Evolutionary conservation across 2,888 invertebrate species (phyloP).

Genomic region (Notodromas monacha): DNA sequence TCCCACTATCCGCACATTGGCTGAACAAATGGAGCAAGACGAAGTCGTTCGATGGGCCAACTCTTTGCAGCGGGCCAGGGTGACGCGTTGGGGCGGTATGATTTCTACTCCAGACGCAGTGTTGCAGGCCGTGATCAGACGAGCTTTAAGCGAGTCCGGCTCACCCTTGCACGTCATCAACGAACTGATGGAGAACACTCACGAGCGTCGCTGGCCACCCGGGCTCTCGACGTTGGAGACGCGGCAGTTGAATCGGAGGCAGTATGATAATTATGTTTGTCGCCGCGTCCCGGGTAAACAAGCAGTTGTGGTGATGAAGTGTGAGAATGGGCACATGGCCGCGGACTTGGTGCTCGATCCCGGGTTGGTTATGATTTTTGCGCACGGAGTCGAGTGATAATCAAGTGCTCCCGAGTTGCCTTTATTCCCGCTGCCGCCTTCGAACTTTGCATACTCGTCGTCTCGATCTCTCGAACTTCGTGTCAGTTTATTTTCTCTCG

Average conservation of each 20-base stretch:
- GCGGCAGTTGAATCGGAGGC: constrained; percentile 62
- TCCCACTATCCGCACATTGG: constrained; percentile 62
- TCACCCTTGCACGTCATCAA: constrained; percentile 75
- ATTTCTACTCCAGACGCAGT: constrained; percentile 88
- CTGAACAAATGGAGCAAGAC: constrained; percentile 75
- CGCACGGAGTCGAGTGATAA: constrained; percentile 46
- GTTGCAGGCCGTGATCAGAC: constrained; percentile 70
- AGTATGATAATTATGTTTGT: constrained; percentile 75
- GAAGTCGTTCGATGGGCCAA: constrained; percentile 67
- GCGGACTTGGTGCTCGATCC: constrained; percentile 87
- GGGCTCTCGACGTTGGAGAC: constrained; percentile 46
- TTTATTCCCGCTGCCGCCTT: too few species aligned
- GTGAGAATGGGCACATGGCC: constrained; percentile 76
- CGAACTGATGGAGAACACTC: constrained; percentile 85
- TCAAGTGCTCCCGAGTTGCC: background rate
- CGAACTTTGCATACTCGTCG: too few species aligned
- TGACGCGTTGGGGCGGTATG: constrained; percentile 92
- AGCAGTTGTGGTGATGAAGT: constrained; percentile 68
- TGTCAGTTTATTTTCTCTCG: too few species aligned
- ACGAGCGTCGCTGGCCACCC: constrained; percentile 76
- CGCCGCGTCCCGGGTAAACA: constrained; percentile 80
- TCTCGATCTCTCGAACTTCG: too few species aligned
- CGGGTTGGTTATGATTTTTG: constrained; percentile 90
- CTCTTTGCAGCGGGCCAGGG: constrained; percentile 44
- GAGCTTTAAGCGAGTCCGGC: constrained; percentile 65